These are phyloP conservation scores for Chaunax sp. DNA, from an alignment of 2,797 vertebrate genomes.

Conservation along the genomic window DNA sequence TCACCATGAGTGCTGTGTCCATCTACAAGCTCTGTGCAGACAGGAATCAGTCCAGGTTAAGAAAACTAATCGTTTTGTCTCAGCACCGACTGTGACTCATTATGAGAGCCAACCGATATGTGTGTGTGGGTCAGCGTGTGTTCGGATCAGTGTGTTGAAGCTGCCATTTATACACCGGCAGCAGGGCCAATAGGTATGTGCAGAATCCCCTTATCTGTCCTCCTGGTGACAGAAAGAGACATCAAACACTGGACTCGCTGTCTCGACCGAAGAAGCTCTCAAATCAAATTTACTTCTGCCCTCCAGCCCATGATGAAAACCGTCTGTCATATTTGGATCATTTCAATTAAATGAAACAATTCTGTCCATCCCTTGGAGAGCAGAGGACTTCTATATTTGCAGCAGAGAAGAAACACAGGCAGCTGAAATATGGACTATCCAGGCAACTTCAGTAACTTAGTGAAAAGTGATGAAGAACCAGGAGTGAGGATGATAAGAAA, in stretches of 20 bases:
- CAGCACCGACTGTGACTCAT: slow-evolving; percentile 26
- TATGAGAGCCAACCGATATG: slow-evolving; percentile 38
- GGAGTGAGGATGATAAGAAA: slow-evolving; percentile 4
- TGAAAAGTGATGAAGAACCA: slow-evolving; percentile 8
- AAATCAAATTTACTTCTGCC: slow-evolving; percentile 66
- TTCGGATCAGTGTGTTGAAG: slow-evolving; percentile 24
- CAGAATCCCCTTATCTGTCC: slow-evolving; percentile 85
- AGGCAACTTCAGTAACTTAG: not conserved
- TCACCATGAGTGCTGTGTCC: slow-evolving; percentile 67
- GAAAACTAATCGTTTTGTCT: slow-evolving; percentile 16
- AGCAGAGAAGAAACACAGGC: not conserved
- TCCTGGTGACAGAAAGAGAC: slow-evolving; percentile 83
- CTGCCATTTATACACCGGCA: slow-evolving; percentile 79
- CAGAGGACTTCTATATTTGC: not conserved
- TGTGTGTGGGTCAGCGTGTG: slow-evolving; percentile 32
- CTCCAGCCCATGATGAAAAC: slow-evolving; percentile 59
- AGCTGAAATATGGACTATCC: not conserved
- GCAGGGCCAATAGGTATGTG: slow-evolving; percentile 79
- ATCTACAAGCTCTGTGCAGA: slow-evolving; percentile 38
- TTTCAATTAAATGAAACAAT: slow-evolving; percentile 53
- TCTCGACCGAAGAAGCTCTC: slow-evolving; percentile 64
- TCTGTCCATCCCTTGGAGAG: slow-evolving; percentile 9
- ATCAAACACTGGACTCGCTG: slow-evolving; percentile 77
- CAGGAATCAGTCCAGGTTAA: not conserved
- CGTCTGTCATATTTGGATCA: slow-evolving; percentile 49